phyloP scores from a whole-genome alignment of 2,797 vertebrate species.

The Micropoecilia bifurca region DNA sequence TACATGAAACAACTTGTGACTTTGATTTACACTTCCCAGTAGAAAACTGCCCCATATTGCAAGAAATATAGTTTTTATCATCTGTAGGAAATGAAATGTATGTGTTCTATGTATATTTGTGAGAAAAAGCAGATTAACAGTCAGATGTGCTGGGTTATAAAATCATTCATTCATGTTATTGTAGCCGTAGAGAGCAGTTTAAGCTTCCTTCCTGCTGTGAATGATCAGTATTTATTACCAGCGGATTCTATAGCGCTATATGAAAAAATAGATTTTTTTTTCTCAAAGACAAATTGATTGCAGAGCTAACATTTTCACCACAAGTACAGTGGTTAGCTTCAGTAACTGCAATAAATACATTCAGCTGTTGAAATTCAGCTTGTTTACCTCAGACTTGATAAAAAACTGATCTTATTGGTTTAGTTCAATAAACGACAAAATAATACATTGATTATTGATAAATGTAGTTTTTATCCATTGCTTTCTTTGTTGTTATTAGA shows the following conservation, averaged over 20 bases:
- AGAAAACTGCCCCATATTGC: background rate
- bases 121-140: background rate
- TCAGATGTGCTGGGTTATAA: slow-evolving; percentile 5
- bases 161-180: background rate
- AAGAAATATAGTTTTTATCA: background rate
- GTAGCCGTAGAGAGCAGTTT: background rate
- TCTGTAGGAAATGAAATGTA: background rate
- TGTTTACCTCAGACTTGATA: background rate
- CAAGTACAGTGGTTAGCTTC: background rate
- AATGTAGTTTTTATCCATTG: background rate
- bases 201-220: background rate
- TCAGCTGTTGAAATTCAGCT: background rate
- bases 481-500: background rate
- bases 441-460: background rate
- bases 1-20: background rate
- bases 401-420: background rate
- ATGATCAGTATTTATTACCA: slow-evolving; percentile 1
- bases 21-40: background rate
- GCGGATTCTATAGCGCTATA: background rate
- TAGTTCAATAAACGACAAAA: background rate
- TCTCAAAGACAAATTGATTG: background rate
- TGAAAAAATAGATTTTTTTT: background rate
- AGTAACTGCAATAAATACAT: background rate
- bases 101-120: background rate
- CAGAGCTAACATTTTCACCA: background rate